Percentiles rank a stretch among this genome's conserved stretches.
Conservation (phyloP, 2,888 invertebrate species). For the Tachina fera region DNA sequence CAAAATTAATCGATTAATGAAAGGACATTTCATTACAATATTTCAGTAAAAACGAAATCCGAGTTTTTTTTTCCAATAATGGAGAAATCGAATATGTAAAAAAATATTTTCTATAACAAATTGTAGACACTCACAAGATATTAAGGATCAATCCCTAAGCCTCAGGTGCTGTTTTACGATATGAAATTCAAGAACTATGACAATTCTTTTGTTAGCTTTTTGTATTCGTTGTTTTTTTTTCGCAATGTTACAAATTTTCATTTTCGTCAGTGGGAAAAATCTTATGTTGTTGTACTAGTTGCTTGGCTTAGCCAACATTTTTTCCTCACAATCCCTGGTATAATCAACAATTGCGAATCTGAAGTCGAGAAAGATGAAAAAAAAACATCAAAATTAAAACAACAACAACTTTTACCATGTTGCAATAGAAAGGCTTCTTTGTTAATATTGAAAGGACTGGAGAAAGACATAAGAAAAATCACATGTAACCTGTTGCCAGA, state of each 20-base stretch:
- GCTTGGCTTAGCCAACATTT: neutral
- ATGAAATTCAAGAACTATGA: slow-evolving; percentile 7
- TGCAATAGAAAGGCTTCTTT: slow-evolving; percentile 36
- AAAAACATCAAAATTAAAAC: neutral
- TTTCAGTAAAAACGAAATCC: too few relatives aligned
- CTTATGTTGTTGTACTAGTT: slow-evolving; percentile 21
- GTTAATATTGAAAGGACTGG: slow-evolving; percentile 30
- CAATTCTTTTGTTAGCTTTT: neutral
- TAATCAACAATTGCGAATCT: slow-evolving; percentile 65
- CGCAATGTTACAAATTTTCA: slow-evolving; percentile 65
- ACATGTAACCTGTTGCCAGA: slow-evolving; percentile 66
- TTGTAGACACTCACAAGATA: too few relatives aligned
- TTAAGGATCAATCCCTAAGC: neutral
- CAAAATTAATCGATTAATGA: too few relatives aligned
- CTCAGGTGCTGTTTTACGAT: slow-evolving; percentile 13
- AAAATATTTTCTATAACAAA: too few relatives aligned
- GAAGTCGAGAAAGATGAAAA: slow-evolving; percentile 15
- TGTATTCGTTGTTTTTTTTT: slow-evolving; percentile 44
- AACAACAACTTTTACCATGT: slow-evolving; percentile 8
- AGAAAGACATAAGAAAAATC: slow-evolving; percentile 66
- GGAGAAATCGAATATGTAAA: too few relatives aligned
- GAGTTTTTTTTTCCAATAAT: too few relatives aligned
- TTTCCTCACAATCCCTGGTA: slow-evolving; percentile 30
- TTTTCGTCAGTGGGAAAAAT: slow-evolving; percentile 70
- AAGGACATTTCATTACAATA: too few relatives aligned